Conservation (phyloP, 53 echinoderm and acorn worm genomes). For the Actinopyga echinites region DNA sequence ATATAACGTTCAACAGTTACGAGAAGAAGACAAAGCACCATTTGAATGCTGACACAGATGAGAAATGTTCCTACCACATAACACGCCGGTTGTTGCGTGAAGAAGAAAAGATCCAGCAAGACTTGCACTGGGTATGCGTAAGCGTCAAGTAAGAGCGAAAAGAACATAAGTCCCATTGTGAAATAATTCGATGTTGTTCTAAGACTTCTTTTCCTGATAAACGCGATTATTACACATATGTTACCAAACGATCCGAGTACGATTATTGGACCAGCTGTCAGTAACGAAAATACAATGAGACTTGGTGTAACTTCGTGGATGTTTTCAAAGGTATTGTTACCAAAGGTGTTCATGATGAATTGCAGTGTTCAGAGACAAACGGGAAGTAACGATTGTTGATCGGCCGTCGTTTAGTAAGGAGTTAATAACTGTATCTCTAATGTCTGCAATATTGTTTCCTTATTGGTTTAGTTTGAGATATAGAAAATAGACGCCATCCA, state of each 20-base stretch:
- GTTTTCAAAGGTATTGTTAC: too few species aligned
- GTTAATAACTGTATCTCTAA: too few species aligned
- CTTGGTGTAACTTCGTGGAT: neutral
- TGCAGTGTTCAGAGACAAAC: too few species aligned
- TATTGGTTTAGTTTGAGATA: too few species aligned
- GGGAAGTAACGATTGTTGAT: too few species aligned
- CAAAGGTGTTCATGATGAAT: too few species aligned
- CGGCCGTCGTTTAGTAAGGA: too few species aligned
- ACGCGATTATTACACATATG: neutral
- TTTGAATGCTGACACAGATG: neutral
- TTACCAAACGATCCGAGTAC: neutral
- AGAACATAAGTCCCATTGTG: too few species aligned
- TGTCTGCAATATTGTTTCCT: too few species aligned
- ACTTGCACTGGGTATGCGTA: neutral
- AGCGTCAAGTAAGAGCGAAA: neutral
- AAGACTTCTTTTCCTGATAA: neutral
- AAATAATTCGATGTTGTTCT: neutral
- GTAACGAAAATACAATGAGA: neutral
- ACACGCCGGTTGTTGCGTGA: neutral
- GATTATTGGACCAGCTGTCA: neutral
- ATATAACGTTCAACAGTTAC: neutral
- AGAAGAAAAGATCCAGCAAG: neutral
- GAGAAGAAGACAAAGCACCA: neutral
- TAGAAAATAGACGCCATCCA: too few species aligned
- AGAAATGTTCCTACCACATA: neutral